Base-by-base conservation (phyloP, 2,797 vertebrate genomes). In the Esox lucius region DNA sequence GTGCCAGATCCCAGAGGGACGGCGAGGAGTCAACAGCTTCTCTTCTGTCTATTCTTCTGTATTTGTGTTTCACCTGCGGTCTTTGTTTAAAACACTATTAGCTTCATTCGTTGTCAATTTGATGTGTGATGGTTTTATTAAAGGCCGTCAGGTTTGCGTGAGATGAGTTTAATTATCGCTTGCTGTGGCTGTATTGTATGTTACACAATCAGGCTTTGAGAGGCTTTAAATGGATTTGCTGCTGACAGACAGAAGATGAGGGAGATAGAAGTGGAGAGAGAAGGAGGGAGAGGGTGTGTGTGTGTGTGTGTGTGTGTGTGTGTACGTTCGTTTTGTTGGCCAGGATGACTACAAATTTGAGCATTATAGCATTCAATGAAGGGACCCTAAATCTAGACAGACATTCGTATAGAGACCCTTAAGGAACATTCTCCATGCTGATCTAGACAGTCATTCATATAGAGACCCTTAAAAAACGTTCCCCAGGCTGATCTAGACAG, bases 181-280 rank as follows among this genome's bases (percentile, higher is more conserved):
- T n/a, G 17, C 31, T 67, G 13, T 42, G 33, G 19, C 19, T 67
- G n/a, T 26, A 26, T 49, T 49, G 46, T 48, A 17, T 13, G 49
- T 70, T 22, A 24, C 46, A 70, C 42, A 48, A 49, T 49, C 24
- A 70, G 68, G 68, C 68, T 70, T 51, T 70, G 22, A 26, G 28
- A 24, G 26, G 24, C 42, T 49, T 31, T 28, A 7, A 49, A 51
- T 51, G 24, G 46, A 42, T 46, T 46, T 68, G 33, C 39, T 42
- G 19, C 19, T 69, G 68, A 69, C 68, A 17, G 42, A 46, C 12
- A 46, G 42, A 46, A 46, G 9, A 46, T 11, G 42, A 46, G 9
- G 46, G 35, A 51, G 56, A 59, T 22, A 22, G 42, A 70, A 70
- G 46, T 49, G 22, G 17, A 46, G 11, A 48, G 12, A 17, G 35